A percentile compares a stretch with the other conserved stretches of the same genome.
These are phyloP conservation scores for Ormyrus nitidulus DNA, from an alignment of 2,888 invertebrate genomes.

Conservation along the genomic window DNA sequence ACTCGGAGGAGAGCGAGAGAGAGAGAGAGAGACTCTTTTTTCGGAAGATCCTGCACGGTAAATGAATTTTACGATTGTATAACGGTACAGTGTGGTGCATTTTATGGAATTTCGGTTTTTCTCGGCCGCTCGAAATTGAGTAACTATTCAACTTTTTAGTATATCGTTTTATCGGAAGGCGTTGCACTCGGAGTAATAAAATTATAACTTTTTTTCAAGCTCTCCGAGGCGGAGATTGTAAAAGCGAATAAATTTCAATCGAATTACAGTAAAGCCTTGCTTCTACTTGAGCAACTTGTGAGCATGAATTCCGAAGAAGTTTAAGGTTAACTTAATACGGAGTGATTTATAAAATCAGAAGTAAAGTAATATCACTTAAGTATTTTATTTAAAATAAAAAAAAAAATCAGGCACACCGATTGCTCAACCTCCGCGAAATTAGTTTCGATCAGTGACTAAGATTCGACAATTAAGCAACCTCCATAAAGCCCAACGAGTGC, in stretches of 20 bases:
- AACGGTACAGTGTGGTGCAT: constrained; percentile 14
- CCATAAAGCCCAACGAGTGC: background rate
- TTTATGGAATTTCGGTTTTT: constrained; percentile 4
- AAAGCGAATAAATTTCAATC: too few species aligned
- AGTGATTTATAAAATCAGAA: too few species aligned
- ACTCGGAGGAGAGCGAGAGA: constrained; percentile 17
- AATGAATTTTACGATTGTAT: constrained; percentile 50
- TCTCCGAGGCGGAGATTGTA: too few species aligned
- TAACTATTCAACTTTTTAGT: too few species aligned
- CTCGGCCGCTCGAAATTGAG: background rate
- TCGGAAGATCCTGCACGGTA: constrained; percentile 23
- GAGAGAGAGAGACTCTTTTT: constrained; percentile 45
- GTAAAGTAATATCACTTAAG: constrained; percentile 13
- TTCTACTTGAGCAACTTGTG: too few species aligned
- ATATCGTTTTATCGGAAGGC: too few species aligned
- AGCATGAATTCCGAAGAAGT: too few species aligned
- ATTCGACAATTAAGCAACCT: background rate
- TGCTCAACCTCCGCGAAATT: background rate
- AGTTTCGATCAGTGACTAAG: background rate
- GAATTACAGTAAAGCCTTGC: too few species aligned
- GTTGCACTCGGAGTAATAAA: too few species aligned
- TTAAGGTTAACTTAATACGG: too few species aligned
- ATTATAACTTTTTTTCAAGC: too few species aligned
- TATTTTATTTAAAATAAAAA: constrained; percentile 4
- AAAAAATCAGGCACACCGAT: too few species aligned